phyloP scores from a whole-genome alignment of 2,797 vertebrate species.

The Argya squamiceps region DNA sequence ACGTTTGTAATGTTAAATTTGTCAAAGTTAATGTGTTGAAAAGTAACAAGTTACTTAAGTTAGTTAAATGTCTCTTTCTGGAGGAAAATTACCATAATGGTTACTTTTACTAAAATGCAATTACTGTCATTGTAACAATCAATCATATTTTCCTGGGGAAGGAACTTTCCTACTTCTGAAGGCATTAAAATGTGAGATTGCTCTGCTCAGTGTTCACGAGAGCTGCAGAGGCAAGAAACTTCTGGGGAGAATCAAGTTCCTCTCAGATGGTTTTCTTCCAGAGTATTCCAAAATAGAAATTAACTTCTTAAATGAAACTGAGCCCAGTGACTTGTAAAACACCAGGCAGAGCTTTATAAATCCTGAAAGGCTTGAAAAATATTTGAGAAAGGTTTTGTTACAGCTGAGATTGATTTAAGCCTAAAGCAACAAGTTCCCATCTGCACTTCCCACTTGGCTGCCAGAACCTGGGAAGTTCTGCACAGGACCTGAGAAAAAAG shows the following conservation, averaged over 20 bases:
- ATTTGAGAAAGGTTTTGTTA: background rate
- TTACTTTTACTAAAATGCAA: constrained; percentile 84
- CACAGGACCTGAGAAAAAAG: background rate
- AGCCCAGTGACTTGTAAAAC: constrained; percentile 31
- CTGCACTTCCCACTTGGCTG: background rate
- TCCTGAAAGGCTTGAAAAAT: constrained; percentile 34
- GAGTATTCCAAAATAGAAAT: background rate
- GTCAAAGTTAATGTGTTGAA: constrained; percentile 76
- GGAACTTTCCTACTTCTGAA: constrained; percentile 75
- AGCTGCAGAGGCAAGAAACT: constrained; percentile 43
- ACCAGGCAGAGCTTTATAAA: constrained; percentile 1
- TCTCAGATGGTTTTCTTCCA: constrained; percentile 16
- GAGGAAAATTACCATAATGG: constrained; percentile 83
- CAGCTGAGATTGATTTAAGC: background rate
- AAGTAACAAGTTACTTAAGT: constrained; percentile 80
- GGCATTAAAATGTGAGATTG: constrained; percentile 74
- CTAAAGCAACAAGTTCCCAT: background rate
- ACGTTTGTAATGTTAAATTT: constrained; percentile 71
- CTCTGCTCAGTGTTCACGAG: constrained; percentile 46
- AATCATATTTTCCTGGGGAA: constrained; percentile 78
- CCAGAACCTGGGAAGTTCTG: background rate
- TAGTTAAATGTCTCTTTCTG: constrained; percentile 79
- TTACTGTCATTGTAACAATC: constrained; percentile 84
- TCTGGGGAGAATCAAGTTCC: constrained; percentile 15
- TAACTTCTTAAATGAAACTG: background rate